Percentiles rank a stretch among this genome's conserved stretches.
Conservation (phyloP, 2,113 vertebrate genomes). For the Ardeotis arabs region DNA sequence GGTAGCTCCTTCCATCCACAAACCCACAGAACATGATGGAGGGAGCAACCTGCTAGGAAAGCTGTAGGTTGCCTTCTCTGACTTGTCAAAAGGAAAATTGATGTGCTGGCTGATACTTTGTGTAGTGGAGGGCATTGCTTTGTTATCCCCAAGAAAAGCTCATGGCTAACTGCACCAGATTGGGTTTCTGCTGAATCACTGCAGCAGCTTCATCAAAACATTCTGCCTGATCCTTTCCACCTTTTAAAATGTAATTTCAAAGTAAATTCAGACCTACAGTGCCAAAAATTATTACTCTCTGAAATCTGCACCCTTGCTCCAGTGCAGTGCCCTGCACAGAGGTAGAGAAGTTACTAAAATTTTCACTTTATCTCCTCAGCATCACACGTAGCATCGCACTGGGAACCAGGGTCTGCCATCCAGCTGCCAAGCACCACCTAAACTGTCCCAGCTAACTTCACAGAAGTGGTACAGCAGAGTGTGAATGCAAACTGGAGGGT, state of each 20-base stretch:
- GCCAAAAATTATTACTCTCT: no score
- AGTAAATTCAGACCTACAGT: not conserved
- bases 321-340: accelerated
- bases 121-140: not conserved
- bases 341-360: not conserved
- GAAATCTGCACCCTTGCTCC: not conserved
- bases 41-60: not conserved
- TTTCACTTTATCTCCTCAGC: not conserved
- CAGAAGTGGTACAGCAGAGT: accelerated
- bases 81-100: not conserved
- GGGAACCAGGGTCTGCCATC: not conserved
- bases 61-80: not conserved
- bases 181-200: not conserved
- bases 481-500: not conserved
- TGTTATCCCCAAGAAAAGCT: not conserved
- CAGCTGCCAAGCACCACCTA: not conserved
- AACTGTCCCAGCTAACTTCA: not conserved
- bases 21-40: not conserved
- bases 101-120: not conserved
- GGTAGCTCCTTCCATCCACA: not conserved
- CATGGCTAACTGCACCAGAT: not conserved
- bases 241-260: not conserved
- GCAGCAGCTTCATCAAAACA: not conserved
- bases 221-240: not conserved
- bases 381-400: no score